A percentile compares a stretch with the other conserved stretches of the same genome.
Evolutionary conservation across 2,888 invertebrate genomes (phyloP).

Genomic region (Pantelozetes paolii): DNA sequence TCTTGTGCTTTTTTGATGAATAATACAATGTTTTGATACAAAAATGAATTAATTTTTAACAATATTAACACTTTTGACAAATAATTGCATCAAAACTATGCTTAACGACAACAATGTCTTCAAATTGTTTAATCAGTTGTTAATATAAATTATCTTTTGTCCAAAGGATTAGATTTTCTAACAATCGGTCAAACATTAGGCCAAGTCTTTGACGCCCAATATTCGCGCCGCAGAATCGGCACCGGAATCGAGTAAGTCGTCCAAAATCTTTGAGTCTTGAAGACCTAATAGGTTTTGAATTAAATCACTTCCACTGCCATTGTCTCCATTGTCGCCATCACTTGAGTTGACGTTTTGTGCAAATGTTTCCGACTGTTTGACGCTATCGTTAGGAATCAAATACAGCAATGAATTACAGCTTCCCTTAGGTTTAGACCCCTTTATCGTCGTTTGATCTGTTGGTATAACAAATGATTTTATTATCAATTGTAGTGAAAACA

Average conservation of each 20-base stretch:
- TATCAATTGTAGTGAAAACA: neutral
- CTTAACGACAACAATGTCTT: neutral
- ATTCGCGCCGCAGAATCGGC: constrained; percentile 77
- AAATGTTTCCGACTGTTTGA: constrained; percentile 10
- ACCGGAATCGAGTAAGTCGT: constrained; percentile 68
- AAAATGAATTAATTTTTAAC: neutral
- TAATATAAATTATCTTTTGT: neutral
- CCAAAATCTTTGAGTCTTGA: constrained; percentile 75
- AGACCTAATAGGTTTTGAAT: constrained; percentile 86
- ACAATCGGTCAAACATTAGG: neutral
- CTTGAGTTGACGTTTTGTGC: neutral
- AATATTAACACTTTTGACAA: neutral
- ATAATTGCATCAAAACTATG: neutral
- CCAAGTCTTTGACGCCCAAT: constrained; percentile 62
- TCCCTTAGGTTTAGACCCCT: constrained; percentile 15
- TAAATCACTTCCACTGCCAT: constrained; percentile 59
- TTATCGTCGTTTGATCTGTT: constrained; percentile 33
- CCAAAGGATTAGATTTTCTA: neutral
- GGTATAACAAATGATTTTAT: neutral
- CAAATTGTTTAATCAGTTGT: neutral
- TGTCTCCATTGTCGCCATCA: constrained; percentile 47
- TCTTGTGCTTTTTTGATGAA: neutral
- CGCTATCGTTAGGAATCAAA: constrained; percentile 33
- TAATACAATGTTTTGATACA: neutral
- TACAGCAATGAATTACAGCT: constrained; percentile 41